Base-by-base conservation (phyloP, 2,888 invertebrate genomes). In the Pyrrhosoma nymphula region DNA sequence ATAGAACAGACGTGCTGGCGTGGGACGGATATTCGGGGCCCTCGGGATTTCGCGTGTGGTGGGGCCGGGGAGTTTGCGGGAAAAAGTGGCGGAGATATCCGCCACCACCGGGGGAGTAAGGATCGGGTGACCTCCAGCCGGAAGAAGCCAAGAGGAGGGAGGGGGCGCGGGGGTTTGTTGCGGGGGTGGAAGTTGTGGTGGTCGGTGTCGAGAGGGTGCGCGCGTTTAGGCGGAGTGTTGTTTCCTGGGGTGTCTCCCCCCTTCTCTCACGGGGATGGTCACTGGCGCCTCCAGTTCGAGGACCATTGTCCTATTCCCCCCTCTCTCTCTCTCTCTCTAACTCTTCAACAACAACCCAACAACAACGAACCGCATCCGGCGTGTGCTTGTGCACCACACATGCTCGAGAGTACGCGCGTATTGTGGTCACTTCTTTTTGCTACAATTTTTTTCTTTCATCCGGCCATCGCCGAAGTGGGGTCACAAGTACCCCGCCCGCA, bases 321-420 rank as follows among this genome's bases (percentile, higher is more conserved):
- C 47, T 55, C 89, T 55, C 47, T 90, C 26, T 90, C 89, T 55
- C 89, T 47, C 47, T 47, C 47, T 47, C 4, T 47, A 47, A 47
- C 47, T 47, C 60, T 90, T 56, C 56, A 20, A 39, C 63, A 20
- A 26, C 63, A 39, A 30, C 63, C 35, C n/a, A 30, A 91, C 60
- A 30, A 39, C 60, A 91, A 91, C 91, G 91, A 91, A 91, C 63
- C 91, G 63, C 91, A 91, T 91, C 91, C 91, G 60, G 60, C 60
- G 60, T 60, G 60, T 91, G 91, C 16, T 30, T 30, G 63, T 8
- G 23, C 39, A 23, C 91, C n/a, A 69, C 20, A 60, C 60, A 60
- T 23, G 4, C 20, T 4, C 18, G 16, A 60, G 47, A 47, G 60
- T 69, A n/a, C 69, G 69, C 20, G 30, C 91, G 35, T 26, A 91